These are phyloP conservation scores for Strongylocentrotus purpuratus DNA, from an alignment of 35 echinoderm and acorn worm genomes.

Conservation along the genomic window DNA sequence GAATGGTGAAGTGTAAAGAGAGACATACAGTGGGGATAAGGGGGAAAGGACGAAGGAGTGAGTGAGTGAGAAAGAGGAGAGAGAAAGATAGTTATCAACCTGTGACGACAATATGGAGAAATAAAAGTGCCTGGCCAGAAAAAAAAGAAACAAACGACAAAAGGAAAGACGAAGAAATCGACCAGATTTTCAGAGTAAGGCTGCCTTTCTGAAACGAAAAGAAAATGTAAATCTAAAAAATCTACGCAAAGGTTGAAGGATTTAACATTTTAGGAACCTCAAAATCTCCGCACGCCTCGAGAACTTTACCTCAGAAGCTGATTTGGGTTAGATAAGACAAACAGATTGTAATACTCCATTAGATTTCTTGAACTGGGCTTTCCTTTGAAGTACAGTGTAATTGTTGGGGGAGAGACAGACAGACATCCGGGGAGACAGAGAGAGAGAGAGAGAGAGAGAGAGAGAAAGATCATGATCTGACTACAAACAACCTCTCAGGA, in stretches of 20 bases:
- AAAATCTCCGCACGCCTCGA: background rate
- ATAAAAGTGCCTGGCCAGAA: background rate
- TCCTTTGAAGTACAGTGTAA: background rate
- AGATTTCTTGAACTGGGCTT: background rate
- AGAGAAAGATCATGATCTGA: no score
- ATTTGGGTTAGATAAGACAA: slow-evolving; percentile 5
- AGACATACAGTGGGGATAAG: no score
- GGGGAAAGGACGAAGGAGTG: background rate
- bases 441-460: no score
- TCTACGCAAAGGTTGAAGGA: background rate
- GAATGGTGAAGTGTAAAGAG: no score
- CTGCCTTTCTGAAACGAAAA: background rate
- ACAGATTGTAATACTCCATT: background rate
- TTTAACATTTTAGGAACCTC: background rate
- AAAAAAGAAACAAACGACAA: background rate
- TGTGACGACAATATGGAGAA: background rate
- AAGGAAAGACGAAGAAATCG: background rate
- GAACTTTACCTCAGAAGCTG: background rate
- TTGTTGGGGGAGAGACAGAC: no score
- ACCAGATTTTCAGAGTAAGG: no score
- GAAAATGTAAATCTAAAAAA: background rate
- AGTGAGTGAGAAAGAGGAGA: background rate
- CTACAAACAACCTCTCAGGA: no score
- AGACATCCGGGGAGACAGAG: no score
- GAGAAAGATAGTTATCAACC: background rate